Percentiles rank a stretch among this genome's conserved stretches.
Evolutionary conservation across 2,888 invertebrate genomes (phyloP).

Genomic region (Dasypolia templi): DNA sequence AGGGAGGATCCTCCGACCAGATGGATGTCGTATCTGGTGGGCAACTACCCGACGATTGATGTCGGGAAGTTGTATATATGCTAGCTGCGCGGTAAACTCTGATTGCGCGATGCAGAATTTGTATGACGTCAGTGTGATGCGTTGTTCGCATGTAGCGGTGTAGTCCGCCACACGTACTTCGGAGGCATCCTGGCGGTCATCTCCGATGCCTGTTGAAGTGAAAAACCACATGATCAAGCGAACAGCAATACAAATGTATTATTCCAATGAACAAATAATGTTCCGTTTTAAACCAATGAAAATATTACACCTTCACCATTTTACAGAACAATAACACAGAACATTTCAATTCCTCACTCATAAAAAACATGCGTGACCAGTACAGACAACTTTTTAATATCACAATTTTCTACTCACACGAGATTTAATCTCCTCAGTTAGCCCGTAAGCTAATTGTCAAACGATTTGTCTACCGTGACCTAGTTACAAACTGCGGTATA

Average conservation of each 20-base stretch:
- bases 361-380: slow-evolving; percentile 19
- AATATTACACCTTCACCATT: neutral
- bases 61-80: no score
- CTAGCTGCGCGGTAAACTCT: no score
- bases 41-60: no score
- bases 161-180: no score
- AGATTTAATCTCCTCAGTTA: slow-evolving; percentile 44
- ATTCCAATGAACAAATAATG: neutral
- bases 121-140: no score
- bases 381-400: slow-evolving; percentile 11
- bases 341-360: neutral
- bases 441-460: slow-evolving; percentile 60
- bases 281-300: neutral
- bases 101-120: no score
- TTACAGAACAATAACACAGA: neutral
- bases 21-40: no score
- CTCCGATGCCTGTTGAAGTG: neutral
- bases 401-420: slow-evolving; percentile 26
- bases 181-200: neutral
- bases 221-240: neutral
- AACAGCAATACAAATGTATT: no score
- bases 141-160: no score
- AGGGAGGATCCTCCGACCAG: no score
- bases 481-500: slow-evolving; percentile 53
- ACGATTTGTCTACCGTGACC: slow-evolving; percentile 63